These are phyloP conservation scores for Galleria mellonella DNA, from an alignment of 1,140 invertebrate genomes.

Conservation along the genomic window DNA sequence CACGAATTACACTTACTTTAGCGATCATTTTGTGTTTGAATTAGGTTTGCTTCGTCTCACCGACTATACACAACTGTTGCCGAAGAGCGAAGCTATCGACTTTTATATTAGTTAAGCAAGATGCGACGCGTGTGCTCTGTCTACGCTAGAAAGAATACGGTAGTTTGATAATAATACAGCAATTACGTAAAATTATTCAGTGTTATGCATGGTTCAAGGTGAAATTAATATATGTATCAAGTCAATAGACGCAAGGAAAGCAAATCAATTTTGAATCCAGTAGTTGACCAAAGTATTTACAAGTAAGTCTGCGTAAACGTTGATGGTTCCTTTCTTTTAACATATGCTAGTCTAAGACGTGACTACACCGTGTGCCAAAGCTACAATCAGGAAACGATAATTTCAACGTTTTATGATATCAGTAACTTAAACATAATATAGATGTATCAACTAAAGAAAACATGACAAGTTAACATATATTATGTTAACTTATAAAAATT, in stretches of 20 bases:
- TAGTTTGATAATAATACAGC: conserved; percentile 66
- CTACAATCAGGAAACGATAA: no score
- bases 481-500: no score
- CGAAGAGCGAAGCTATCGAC: conserved; percentile 37
- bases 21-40: conserved; percentile 66
- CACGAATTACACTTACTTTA: conserved; percentile 63
- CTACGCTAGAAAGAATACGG: conserved; percentile 65
- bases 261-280: background rate
- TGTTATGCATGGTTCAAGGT: conserved; percentile 56
- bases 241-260: conserved; percentile 1
- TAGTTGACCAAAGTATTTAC: no score
- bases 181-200: conserved; percentile 67
- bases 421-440: no score
- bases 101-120: conserved; percentile 68
- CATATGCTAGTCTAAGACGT: no score
- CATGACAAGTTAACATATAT: no score
- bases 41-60: conserved; percentile 64
- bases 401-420: no score
- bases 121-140: conserved; percentile 46
- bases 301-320: no score
- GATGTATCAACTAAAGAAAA: no score
- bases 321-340: no score
- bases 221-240: conserved; percentile 11
- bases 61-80: conserved; percentile 68
- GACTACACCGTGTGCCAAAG: no score